Evolutionary conservation across 2,888 invertebrate species (phyloP), one percentile per base, ranked within the genome.

Genomic region (Augiades crinisus): DNA sequence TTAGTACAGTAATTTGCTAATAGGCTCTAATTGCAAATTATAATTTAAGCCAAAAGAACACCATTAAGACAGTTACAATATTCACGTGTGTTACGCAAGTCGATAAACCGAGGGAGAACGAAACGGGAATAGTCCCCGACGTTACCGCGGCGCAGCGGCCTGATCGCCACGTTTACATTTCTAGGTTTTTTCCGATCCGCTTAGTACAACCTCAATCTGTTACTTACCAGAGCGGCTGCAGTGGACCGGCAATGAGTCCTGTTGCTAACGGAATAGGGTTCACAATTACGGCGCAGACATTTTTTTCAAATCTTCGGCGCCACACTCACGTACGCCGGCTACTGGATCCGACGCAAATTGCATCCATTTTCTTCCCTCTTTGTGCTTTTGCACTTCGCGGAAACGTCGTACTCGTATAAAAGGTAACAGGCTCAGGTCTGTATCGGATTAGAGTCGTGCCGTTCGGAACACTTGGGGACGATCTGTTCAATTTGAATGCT

Each of bases 341-440:
- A 7, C 30, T 37, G 38, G 14, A 38, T 47, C 31, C 31, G 38
- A 40, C 44, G 54, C 62, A 67, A 68, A 68, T 68, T 67, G 64
- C 64, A 66, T 65, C 58, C 57, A 65, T 68, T 67, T 63, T 60
- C 59, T 62, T 37, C 31, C 58, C 60, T 47, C 58, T 56, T 56
- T 54, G 56, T 49, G 54, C 49, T 49, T 53, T 54, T 54, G 56
- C 56, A 56, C 45, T 54, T 49, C 10, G 33, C 40, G 47, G 40
- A 47, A 40, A 38, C 47, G 47, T 31, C 31, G 38, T 17, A 14
- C 30, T 40, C 19, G 31, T 22, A 47, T 47, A 40, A 40, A 47
- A 47, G 40, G 31, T 47, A 47, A 47, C 40, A 33, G 40, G 12
- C 47, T 47, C 12, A 47, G 16, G 5, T 33, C 37, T 33, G 47